phyloP scores from a whole-genome alignment of 2,797 vertebrate species.

The Chaunax sp. region DNA sequence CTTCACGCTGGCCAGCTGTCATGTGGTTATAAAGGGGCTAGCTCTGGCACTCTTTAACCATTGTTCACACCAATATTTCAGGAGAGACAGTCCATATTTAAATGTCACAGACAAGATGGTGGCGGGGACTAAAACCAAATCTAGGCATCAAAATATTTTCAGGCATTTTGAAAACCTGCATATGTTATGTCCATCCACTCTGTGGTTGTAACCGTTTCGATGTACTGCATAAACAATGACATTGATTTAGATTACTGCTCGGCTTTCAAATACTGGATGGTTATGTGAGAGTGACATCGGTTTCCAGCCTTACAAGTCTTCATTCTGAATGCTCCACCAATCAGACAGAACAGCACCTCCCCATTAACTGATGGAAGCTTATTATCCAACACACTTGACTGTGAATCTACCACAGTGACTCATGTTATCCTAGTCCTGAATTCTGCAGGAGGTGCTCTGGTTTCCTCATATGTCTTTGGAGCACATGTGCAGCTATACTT shows the following conservation, averaged over 20 bases:
- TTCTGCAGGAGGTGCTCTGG: constrained; percentile 14
- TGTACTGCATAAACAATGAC: neutral
- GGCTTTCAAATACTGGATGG: neutral
- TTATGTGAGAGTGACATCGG: neutral
- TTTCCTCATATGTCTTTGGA: constrained; percentile 15
- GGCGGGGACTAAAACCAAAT: too few species aligned
- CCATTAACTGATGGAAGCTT: constrained; percentile 12
- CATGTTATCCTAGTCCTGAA: constrained; percentile 15
- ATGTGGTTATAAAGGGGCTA: neutral
- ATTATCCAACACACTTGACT: neutral
- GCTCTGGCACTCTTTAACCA: neutral
- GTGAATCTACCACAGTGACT: constrained; percentile 1
- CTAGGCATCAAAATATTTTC: too few species aligned
- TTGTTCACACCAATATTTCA: neutral
- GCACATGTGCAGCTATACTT: neutral
- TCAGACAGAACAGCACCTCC: neutral
- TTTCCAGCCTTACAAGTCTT: neutral
- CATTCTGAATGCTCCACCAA: neutral
- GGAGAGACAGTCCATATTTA: neutral
- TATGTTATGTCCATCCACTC: neutral
- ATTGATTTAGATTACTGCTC: constrained; percentile 1
- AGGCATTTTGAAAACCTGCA: neutral
- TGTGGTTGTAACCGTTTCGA: too few species aligned
- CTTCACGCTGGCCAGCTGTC: too few species aligned
- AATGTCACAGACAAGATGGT: too few species aligned